Evolutionary conservation across 35 echinoderm and acorn worm species (phyloP).

Genomic region (Holothuria glaberrima): DNA sequence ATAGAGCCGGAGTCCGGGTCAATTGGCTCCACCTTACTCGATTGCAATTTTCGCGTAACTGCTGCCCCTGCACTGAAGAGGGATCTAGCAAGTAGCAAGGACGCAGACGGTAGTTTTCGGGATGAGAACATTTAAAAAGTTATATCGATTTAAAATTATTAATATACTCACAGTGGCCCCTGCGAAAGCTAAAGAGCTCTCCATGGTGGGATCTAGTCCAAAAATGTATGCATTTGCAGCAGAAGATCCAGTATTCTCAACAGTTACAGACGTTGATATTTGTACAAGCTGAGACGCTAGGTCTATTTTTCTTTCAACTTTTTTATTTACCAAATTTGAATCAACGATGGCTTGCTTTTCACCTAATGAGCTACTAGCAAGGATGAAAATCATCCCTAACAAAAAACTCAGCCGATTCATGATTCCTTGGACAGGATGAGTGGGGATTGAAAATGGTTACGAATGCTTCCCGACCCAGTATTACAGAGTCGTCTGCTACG

Average conservation of each 20-base stretch:
- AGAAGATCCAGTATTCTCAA: constrained; percentile 74
- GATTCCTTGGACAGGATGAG: constrained; percentile 29
- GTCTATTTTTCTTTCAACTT: constrained; percentile 90
- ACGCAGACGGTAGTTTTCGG: not conserved
- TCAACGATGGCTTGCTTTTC: constrained; percentile 72
- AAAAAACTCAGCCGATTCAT: constrained; percentile 20
- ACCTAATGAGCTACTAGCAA: constrained; percentile 37
- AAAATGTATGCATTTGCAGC: constrained; percentile 66
- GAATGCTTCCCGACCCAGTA: not conserved
- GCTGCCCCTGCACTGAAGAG: not conserved
- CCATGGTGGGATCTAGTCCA: constrained; percentile 74
- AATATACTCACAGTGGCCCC: constrained; percentile 77
- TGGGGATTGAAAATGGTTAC: not conserved
- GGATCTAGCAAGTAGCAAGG: not conserved
- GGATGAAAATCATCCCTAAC: constrained; percentile 2
- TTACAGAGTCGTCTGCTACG: constrained; percentile 48
- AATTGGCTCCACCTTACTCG: too few species aligned
- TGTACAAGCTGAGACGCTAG: constrained; percentile 91
- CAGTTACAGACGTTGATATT: constrained; percentile 59
- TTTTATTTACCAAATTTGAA: constrained; percentile 76
- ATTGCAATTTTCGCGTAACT: too few species aligned
- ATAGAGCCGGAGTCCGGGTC: not conserved
- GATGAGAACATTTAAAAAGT: not conserved
- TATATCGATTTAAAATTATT: not conserved
- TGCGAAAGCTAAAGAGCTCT: constrained; percentile 63